Conservation (phyloP, 92 coral and sea anemone genomes). For the Zoanthus sansibaricus region DNA sequence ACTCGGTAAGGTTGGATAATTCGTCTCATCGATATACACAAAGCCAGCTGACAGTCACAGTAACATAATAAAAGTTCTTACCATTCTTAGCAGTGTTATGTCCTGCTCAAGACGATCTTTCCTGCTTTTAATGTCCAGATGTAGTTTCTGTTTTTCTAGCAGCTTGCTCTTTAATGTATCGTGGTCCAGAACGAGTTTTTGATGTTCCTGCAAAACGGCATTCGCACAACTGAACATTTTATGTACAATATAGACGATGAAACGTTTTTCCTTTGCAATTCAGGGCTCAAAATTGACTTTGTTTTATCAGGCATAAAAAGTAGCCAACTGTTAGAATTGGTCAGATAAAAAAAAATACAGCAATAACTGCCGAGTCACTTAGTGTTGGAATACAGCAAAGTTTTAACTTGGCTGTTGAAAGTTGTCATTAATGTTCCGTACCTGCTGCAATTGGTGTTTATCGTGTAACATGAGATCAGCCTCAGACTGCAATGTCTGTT, state of each 20-base stretch:
- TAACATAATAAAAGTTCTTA: not conserved
- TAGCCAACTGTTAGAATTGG: not conserved
- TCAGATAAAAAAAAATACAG: not conserved
- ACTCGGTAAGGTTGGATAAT: too few species aligned
- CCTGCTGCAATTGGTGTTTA: conserved; percentile 23
- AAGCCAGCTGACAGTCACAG: not conserved
- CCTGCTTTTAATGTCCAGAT: conserved; percentile 32
- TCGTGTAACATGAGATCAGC: conserved; percentile 34
- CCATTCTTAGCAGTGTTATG: conserved; percentile 69
- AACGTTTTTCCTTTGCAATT: not conserved
- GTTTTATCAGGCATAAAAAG: not conserved
- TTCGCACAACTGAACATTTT: not conserved
- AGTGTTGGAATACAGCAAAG: not conserved
- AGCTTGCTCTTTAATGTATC: conserved; percentile 52
- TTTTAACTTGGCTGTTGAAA: not conserved
- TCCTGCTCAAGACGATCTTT: conserved; percentile 59
- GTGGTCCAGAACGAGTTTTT: conserved; percentile 52
- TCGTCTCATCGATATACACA: too few species aligned
- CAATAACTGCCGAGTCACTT: not conserved
- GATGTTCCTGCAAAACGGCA: conserved; percentile 51
- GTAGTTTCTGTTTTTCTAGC: conserved; percentile 43
- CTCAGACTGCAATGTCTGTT: not conserved
- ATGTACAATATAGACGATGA: not conserved
- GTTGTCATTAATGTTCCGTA: not conserved
- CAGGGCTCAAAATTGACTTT: not conserved